Evolutionary conservation across 1,140 invertebrate genomes (phyloP).

Genomic region (Phymorhynchus buccinoides): DNA sequence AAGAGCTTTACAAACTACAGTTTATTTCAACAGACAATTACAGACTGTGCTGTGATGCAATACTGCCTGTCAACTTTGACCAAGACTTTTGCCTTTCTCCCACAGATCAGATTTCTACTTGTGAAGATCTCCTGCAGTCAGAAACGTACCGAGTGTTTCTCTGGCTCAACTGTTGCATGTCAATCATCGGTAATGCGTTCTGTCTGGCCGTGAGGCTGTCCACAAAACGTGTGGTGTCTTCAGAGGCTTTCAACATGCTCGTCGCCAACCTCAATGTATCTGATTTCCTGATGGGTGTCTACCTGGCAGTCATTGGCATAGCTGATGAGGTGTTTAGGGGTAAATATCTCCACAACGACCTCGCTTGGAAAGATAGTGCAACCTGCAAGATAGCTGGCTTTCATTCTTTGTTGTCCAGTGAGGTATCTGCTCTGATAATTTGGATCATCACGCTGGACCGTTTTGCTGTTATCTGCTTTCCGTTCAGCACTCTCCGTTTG

Average conservation of each 20-base stretch:
- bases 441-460: constrained; percentile 4
- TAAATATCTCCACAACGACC: not conserved
- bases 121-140: not conserved
- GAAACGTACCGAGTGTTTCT: not conserved
- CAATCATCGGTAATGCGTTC: not conserved
- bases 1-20: not conserved
- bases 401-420: not conserved
- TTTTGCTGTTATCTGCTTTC: not conserved
- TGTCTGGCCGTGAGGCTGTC: not conserved
- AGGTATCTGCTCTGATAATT: not conserved
- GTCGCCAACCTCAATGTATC: not conserved
- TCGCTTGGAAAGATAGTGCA: not conserved
- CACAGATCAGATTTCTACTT: not conserved
- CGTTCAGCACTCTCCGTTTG: not conserved
- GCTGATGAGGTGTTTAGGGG: not conserved
- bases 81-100: not conserved
- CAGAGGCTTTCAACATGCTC: not conserved
- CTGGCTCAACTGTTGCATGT: not conserved
- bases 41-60: not conserved
- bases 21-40: not conserved
- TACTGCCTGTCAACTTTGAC: not conserved
- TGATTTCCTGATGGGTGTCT: constrained; percentile 8
- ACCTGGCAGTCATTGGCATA: not conserved
- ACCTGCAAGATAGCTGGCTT: not conserved
- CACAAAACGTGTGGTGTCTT: not conserved